Base-by-base conservation (phyloP, 1,140 invertebrate species). In the Palaemon carinicauda region DNA sequence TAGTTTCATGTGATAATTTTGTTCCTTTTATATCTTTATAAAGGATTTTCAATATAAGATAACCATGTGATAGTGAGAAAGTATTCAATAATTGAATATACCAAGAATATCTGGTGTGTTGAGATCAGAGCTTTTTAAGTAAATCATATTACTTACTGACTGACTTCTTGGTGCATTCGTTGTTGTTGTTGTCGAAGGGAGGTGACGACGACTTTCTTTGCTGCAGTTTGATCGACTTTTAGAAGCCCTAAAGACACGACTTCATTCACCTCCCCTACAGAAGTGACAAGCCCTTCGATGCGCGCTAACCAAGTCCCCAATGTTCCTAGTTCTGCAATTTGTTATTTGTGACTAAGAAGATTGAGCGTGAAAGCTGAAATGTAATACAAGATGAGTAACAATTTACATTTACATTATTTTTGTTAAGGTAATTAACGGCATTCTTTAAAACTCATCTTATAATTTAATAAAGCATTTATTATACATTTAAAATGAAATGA, bases 121-220 rank as follows among this genome's bases (percentile, higher is more conserved):
- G n/a, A n/a, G n/a, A n/a, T n/a, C n/a, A n/a, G n/a, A n/a, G n/a
- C n/a, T n/a, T n/a, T n/a, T n/a, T n/a, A n/a, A n/a, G 33, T 41
- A 41, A 41, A 52, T 84, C 52, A 1, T 21, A 21, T 7, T 10
- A 51, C 81, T 27, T 31, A 88, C 88, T 86, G 82, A 65, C 79
- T 86, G 29, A 88, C 82, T 19, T 86, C 80, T 50, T 86, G 88
- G 83, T 88, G 88, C 54, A 88, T 85, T 5, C 82, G 79, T 51
- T 86, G 88, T 56, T 88, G 83, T 73, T 88, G 88, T 56, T 75
- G 82, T 29, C 79, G 54, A 1, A 88, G 83, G 24, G 83, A 82
- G 3, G 83, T 82, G 52, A 82, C 84, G 24, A 88, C 54, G 17
- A 85, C 73, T 73, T 56, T 69, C 73, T 80, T 85, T 24, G 82